Evolutionary conservation across 2,888 invertebrate species (phyloP).

Genomic region (Aphidius colemani): DNA sequence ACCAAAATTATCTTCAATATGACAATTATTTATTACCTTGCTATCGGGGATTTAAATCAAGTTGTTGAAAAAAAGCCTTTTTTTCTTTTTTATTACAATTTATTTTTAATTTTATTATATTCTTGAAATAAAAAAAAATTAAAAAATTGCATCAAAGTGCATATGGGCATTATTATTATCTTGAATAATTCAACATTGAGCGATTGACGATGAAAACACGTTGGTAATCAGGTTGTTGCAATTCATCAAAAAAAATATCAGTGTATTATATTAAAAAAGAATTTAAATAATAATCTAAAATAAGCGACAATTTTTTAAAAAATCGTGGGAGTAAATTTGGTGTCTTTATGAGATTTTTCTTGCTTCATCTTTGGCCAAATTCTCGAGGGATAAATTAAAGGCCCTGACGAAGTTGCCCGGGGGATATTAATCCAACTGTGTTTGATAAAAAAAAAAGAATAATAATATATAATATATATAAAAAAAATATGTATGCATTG

Average conservation of each 20-base stretch:
- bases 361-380: not conserved
- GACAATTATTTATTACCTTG: slow-evolving; percentile 21
- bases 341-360: too few species aligned
- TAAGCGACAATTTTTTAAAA: not conserved
- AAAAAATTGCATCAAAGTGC: not conserved
- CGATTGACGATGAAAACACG: slow-evolving; percentile 18
- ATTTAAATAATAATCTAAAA: too few species aligned
- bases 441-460: not conserved
- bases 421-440: slow-evolving; percentile 4
- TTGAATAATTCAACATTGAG: slow-evolving; percentile 33
- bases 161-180: slow-evolving; percentile 23
- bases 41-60: slow-evolving; percentile 16
- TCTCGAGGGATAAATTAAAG: not conserved
- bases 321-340: slow-evolving; percentile 7
- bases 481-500: not conserved
- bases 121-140: not conserved
- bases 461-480: not conserved
- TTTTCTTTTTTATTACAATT: not conserved
- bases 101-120: not conserved
- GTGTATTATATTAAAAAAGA: too few species aligned
- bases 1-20: slow-evolving; percentile 12
- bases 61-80: not conserved
- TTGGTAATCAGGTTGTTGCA: not conserved
- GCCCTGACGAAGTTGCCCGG: slow-evolving; percentile 4
- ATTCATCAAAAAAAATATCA: slow-evolving; percentile 25